These are phyloP conservation scores for Daphoenositta chrysoptera DNA, from an alignment of 2,113 vertebrate species.

Conservation along the genomic window DNA sequence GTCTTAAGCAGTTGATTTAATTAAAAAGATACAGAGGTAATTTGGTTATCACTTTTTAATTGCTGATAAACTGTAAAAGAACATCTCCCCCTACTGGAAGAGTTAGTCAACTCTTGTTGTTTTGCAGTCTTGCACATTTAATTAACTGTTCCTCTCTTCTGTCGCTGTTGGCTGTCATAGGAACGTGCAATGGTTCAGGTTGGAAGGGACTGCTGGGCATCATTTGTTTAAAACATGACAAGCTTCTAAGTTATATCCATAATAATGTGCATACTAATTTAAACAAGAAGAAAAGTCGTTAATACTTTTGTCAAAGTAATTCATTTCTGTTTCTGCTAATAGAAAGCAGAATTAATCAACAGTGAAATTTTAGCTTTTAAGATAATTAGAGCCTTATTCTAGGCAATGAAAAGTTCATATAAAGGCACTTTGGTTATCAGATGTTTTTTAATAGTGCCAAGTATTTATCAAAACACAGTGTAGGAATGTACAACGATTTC, in stretches of 20 bases:
- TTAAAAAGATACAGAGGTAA: background rate
- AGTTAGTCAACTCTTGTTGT: background rate
- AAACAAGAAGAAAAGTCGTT: background rate
- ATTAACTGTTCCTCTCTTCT: background rate
- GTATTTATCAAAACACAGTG: background rate
- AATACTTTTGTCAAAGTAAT: background rate
- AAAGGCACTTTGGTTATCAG: background rate
- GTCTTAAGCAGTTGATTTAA: background rate
- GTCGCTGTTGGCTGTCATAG: background rate
- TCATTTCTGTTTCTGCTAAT: background rate
- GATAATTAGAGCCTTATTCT: background rate
- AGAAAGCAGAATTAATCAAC: background rate
- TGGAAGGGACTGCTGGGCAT: background rate
- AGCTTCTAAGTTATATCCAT: background rate
- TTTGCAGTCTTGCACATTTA: background rate
- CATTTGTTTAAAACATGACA: background rate
- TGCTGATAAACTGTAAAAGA: constrained; percentile 25
- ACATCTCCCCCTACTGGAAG: constrained; percentile 45
- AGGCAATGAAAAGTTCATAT: background rate
- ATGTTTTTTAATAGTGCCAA: background rate
- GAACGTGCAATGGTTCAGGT: background rate
- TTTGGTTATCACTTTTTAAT: background rate
- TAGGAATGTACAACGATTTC: background rate
- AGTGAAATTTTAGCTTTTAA: background rate
- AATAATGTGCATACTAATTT: background rate